Evolutionary conservation across 2,113 vertebrate genomes (phyloP), one percentile per base, ranked within the genome.

Genomic region (Nematolebias whitei): DNA sequence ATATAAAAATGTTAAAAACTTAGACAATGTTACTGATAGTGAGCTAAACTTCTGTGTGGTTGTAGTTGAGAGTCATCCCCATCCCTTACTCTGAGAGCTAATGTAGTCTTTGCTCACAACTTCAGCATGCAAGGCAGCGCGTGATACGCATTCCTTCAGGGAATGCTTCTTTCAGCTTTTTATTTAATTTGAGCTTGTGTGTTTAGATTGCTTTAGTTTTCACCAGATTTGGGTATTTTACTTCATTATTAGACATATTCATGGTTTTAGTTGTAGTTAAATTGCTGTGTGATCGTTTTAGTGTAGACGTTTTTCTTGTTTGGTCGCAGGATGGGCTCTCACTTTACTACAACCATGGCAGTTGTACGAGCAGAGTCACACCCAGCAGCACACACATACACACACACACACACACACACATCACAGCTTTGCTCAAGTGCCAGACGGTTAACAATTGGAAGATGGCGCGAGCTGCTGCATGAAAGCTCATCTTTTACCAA

Each of bases 331-430:
- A 50, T 40, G 35, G 35, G 35, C 14, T 56, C 16, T 40, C 13
- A 40, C 16, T 40, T 3, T 24, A 41, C 20, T 18, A 24, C 20
- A 45, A 3, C 43, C 18, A 29, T 12, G n/a, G 19, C 15, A 57
- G 14, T 40, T 23, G 39, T 44, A 35, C 24, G 38, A 32, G 20
- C 38, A 23, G 5, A 19, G 13, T 3, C 20, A 43, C 22, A 44
- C 14, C 16, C 56, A 45, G 40, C 18, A 4, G n/a, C 43, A 18
- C 5, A 38, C 29, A 43, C 20, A 61, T 12, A 55, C 47, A 58
- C 39, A 8, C 53, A 64, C 47, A 39, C n/a, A n/a, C n/a, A n/a
- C n/a, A 55, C 47, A 58, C 39, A 8, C 53, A 64, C 47, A 39
- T 49, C 9, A 32, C 57, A 47, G 41, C 18, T 60, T 19, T n/a